Evolutionary conservation across 2,113 vertebrate species (phyloP).

Genomic region (Puntigrus tetrazona): DNA sequence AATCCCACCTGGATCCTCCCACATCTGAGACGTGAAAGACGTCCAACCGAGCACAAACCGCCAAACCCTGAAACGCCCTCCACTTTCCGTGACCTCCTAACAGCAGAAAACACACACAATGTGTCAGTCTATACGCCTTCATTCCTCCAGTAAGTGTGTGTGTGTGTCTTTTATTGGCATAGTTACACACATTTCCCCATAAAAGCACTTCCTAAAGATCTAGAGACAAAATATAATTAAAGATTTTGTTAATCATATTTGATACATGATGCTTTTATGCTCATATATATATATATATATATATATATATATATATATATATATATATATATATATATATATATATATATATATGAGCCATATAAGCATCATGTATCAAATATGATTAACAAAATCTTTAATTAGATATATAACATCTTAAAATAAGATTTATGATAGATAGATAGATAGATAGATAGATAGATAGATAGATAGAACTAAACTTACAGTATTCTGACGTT

Average conservation of each 20-base stretch:
- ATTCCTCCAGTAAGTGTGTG: not conserved
- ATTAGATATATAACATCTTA: too few relatives aligned
- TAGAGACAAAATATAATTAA: not conserved
- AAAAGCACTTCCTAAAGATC: not conserved
- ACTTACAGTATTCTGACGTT: not conserved
- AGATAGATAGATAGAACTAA: too few relatives aligned
- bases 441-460: too few relatives aligned
- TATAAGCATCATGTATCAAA: not conserved
- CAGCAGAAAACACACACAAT: not conserved
- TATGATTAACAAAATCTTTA: not conserved
- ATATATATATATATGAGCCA: too few relatives aligned
- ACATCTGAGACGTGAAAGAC: not conserved
- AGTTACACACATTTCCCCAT: not conserved
- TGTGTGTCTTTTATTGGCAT: not conserved
- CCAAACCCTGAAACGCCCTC: not conserved
- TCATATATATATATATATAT: too few relatives aligned
- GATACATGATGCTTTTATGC: not conserved
- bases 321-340: too few relatives aligned
- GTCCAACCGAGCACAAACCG: not conserved
- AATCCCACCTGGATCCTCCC: constrained; percentile 18
- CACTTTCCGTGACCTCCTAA: constrained; percentile 12
- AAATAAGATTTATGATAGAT: too few relatives aligned
- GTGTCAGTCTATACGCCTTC: not conserved
- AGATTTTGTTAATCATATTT: not conserved
- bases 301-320: too few relatives aligned